Evolutionary conservation across 2,797 vertebrate species (phyloP).

Genomic region (Phaenicophaeus curvirostris): DNA sequence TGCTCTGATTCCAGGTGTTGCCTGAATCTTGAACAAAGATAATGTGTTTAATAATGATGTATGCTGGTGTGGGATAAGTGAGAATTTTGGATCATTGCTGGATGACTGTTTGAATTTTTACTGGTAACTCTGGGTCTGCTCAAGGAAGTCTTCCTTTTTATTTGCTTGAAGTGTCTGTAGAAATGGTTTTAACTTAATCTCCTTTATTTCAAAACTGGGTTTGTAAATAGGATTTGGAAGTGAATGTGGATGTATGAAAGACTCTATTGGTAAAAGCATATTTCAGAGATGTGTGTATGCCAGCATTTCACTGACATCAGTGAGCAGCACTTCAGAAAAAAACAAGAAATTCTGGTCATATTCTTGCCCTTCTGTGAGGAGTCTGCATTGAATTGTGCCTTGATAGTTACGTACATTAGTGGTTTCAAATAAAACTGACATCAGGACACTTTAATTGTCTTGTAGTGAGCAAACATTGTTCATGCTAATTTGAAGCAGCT

Average conservation of each 20-base stretch:
- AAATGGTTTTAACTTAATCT: not conserved
- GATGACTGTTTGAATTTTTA: not conserved
- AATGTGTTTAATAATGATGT: not conserved
- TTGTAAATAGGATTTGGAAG: not conserved
- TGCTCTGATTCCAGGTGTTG: not conserved
- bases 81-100: not conserved
- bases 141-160: not conserved
- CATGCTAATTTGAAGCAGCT: constrained; percentile 24
- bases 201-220: not conserved
- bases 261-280: not conserved
- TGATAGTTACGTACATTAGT: not conserved
- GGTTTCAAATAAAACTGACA: not conserved
- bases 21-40: not conserved
- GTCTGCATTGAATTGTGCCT: not conserved
- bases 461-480: not conserved
- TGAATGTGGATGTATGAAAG: not conserved
- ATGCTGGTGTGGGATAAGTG: not conserved
- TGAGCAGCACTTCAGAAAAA: not conserved
- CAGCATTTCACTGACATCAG: not conserved
- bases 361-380: not conserved
- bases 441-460: not conserved
- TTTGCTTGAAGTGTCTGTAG: not conserved
- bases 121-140: not conserved
- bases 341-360: not conserved
- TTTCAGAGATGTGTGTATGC: not conserved